These are phyloP conservation scores for Poecilia picta DNA, from an alignment of 2,797 vertebrate genomes.

Conservation along the genomic window DNA sequence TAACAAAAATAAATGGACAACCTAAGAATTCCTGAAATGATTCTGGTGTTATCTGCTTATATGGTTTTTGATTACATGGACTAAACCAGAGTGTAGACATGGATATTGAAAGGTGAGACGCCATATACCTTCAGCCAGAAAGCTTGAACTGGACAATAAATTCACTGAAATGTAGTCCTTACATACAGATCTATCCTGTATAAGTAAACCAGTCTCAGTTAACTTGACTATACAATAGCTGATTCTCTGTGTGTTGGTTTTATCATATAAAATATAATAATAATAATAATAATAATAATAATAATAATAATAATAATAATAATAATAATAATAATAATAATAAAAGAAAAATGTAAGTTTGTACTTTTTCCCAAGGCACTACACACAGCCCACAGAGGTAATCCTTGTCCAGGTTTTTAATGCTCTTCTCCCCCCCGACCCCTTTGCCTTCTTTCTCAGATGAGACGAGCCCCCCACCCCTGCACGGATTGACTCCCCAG, in stretches of 20 bases:
- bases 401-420: slow-evolving; percentile 68
- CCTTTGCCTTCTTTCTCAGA: slow-evolving; percentile 75
- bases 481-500: slow-evolving; percentile 76
- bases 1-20: background rate
- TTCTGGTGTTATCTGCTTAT: background rate
- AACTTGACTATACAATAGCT: background rate
- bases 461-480: slow-evolving; percentile 77
- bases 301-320: too few relatives aligned
- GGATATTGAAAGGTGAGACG: background rate
- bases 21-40: background rate
- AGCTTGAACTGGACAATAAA: background rate
- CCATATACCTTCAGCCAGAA: background rate
- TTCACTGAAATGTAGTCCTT: background rate
- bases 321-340: too few relatives aligned
- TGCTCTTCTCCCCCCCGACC: slow-evolving; percentile 50
- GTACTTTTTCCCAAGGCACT: background rate
- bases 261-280: too few relatives aligned
- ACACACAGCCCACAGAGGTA: slow-evolving; percentile 45
- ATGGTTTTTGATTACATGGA: background rate
- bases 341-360: background rate
- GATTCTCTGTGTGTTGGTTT: background rate
- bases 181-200: background rate
- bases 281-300: too few relatives aligned
- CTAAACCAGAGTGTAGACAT: background rate
- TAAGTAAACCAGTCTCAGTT: background rate